A percentile compares a stretch with the other conserved stretches of the same genome.
These are phyloP conservation scores for Propithecus perrieri DNA, from an alignment of 2,797 vertebrate species.

Conservation along the genomic window DNA sequence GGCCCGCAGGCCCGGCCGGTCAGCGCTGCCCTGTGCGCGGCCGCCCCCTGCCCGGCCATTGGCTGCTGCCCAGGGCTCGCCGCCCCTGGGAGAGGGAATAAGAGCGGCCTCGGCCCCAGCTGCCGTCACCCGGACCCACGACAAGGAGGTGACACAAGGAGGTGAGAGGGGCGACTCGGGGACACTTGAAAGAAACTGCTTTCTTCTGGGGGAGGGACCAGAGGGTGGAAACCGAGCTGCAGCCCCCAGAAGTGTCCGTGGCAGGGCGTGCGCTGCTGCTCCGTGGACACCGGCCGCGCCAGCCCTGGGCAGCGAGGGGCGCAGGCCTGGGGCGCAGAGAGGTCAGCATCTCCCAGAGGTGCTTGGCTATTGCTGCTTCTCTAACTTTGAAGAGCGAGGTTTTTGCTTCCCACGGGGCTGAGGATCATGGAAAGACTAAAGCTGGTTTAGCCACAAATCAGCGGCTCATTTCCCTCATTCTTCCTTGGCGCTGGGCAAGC, in stretches of 20 bases:
- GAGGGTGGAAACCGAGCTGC: not conserved
- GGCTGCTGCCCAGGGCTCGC: constrained; percentile 37
- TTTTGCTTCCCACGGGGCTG: not conserved
- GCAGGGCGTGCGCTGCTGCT: not conserved
- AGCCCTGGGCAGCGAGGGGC: fast-evolving
- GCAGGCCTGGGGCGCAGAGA: too few relatives aligned
- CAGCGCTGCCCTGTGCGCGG: not conserved
- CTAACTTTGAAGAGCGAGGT: not conserved
- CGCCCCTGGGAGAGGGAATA: not conserved
- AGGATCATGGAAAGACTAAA: not conserved
- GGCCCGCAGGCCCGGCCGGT: not conserved
- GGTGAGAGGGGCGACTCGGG: not conserved
- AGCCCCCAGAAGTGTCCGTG: not conserved
- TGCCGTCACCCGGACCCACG: not conserved
- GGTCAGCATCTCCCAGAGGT: not conserved
- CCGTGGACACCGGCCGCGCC: not conserved
- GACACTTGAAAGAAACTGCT: not conserved
- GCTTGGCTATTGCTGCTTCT: not conserved
- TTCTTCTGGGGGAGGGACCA: not conserved
- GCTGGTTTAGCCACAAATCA: not conserved
- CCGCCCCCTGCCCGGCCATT: constrained; percentile 8
- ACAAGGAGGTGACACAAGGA: not conserved
- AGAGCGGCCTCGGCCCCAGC: not conserved
- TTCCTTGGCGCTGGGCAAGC: fast-evolving
- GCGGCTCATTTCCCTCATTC: not conserved